Evolutionary conservation across 2,797 vertebrate genomes (phyloP).

Genomic region (Adelosebastes latens): DNA sequence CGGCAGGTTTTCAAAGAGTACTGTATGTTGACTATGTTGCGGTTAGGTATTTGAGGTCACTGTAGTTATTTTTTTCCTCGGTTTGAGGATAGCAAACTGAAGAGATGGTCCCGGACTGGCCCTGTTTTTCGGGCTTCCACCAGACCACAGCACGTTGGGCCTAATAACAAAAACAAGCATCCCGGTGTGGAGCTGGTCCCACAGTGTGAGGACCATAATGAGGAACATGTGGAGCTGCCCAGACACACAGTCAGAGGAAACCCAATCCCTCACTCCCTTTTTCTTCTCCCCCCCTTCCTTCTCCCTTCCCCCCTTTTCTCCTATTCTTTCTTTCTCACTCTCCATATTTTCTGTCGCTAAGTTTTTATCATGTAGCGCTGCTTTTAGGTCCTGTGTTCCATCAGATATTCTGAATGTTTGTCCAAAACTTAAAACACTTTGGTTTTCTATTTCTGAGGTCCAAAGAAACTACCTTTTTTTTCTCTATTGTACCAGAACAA

Average conservation of each 20-base stretch:
- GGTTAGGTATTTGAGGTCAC: constrained; percentile 21
- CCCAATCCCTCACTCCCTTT: constrained; percentile 78
- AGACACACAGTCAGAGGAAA: constrained; percentile 88
- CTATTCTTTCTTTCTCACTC: constrained; percentile 59
- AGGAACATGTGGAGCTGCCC: constrained; percentile 87
- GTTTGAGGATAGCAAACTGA: constrained; percentile 46
- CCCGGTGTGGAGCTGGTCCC: constrained; percentile 82
- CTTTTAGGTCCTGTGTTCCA: neutral
- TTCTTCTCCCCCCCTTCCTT: constrained; percentile 41
- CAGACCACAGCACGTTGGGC: constrained; percentile 79
- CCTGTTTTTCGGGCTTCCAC: constrained; percentile 72
- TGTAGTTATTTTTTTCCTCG: neutral
- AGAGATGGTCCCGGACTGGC: constrained; percentile 60
- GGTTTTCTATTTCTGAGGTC: neutral
- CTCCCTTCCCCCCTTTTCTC: constrained; percentile 60
- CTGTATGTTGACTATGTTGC: neutral
- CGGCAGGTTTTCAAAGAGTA: neutral
- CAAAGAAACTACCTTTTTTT: constrained; percentile 42
- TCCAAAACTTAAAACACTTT: neutral
- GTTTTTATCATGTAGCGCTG: constrained; percentile 3
- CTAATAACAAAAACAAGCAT: constrained; percentile 89
- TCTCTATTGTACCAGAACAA: constrained; percentile 73
- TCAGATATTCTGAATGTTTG: constrained; percentile 11
- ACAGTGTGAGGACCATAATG: constrained; percentile 87
- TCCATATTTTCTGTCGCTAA: constrained; percentile 23